Evolutionary conservation across 1,140 invertebrate species (phyloP).

Genomic region (Acromyrmex echinatior): DNA sequence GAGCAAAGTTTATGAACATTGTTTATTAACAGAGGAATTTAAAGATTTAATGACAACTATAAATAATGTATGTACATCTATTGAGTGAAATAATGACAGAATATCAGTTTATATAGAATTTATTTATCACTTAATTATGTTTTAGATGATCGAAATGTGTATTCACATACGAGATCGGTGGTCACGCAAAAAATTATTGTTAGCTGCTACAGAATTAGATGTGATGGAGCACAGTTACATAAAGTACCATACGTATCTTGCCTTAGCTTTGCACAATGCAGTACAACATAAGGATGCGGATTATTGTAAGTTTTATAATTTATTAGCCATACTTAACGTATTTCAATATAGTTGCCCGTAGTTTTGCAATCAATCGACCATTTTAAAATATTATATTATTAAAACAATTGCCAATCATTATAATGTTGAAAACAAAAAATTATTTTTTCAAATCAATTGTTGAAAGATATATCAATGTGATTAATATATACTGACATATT

Average conservation of each 20-base stretch:
- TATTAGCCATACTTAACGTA: conserved; percentile 59
- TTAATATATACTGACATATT: background rate
- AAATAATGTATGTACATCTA: conserved; percentile 77
- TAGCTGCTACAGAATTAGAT: conserved; percentile 77
- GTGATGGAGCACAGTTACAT: conserved; percentile 83
- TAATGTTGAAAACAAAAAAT: background rate
- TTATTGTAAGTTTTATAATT: conserved; percentile 82
- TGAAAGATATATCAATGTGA: conserved; percentile 19
- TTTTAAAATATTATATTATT: conserved; percentile 47
- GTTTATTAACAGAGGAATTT: conserved; percentile 83
- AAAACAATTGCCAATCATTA: background rate
- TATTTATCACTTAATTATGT: conserved; percentile 2
- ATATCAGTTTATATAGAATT: conserved; percentile 2
- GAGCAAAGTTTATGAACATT: conserved; percentile 84
- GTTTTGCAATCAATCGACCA: conserved; percentile 32
- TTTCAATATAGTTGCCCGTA: conserved; percentile 62
- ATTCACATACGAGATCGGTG: conserved; percentile 80
- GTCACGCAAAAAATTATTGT: conserved; percentile 78
- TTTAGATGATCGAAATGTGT: conserved; percentile 84
- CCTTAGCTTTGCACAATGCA: conserved; percentile 83
- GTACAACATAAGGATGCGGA: conserved; percentile 83
- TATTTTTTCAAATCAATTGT: background rate
- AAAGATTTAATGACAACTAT: conserved; percentile 81
- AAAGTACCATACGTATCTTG: conserved; percentile 84
- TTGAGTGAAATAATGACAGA: conserved; percentile 14